These are phyloP conservation scores for Neotoxoptera formosana DNA, from an alignment of 1,140 invertebrate species.

Conservation along the genomic window DNA sequence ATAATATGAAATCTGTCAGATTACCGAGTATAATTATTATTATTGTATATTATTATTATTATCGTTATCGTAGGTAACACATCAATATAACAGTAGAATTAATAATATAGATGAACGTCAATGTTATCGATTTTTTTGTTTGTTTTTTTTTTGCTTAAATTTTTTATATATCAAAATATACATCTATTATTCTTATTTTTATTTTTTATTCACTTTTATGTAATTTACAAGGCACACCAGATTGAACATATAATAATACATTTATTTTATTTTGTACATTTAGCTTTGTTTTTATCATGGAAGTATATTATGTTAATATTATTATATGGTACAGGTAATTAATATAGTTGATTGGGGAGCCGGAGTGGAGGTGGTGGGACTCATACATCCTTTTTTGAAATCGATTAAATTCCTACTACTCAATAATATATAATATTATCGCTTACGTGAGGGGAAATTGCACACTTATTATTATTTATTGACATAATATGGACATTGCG, in stretches of 20 bases:
- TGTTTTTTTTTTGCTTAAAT: conserved; percentile 10
- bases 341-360: conserved; percentile 1
- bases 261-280: conserved; percentile 49
- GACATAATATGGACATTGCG: background rate
- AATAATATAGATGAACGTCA: conserved; percentile 51
- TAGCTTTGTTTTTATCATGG: conserved; percentile 34
- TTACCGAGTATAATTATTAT: conserved; percentile 14
- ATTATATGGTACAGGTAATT: conserved; percentile 14
- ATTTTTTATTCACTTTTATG: conserved; percentile 51
- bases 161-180: conserved; percentile 56
- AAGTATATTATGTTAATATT: conserved; percentile 21
- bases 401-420: conserved; percentile 17
- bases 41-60: conserved; percentile 14
- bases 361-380: background rate
- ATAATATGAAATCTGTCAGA: conserved; percentile 47
- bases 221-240: conserved; percentile 58
- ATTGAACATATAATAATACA: conserved; percentile 54
- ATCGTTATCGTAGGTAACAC: conserved; percentile 46
- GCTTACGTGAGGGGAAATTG: background rate
- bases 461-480: conserved; percentile 19
- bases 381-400: background rate
- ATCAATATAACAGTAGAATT: conserved; percentile 53
- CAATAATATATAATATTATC: background rate
- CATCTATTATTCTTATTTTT: conserved; percentile 46
- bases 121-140: conserved; percentile 35